These are phyloP conservation scores for Tringa solitaria DNA, from an alignment of 2,113 vertebrate genomes.

Conservation along the genomic window DNA sequence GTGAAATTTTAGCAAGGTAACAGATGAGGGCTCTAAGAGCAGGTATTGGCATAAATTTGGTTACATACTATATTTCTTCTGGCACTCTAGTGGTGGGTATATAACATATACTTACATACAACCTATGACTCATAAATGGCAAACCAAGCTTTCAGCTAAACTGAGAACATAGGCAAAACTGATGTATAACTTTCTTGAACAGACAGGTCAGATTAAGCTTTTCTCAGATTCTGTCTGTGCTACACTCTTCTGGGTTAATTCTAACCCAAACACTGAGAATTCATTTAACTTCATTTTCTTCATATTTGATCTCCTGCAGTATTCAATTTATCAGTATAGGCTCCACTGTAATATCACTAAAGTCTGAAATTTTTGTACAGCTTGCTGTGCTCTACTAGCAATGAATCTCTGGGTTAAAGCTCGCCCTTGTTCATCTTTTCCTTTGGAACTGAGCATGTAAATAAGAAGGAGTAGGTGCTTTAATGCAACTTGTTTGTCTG, in stretches of 20 bases:
- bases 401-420: not conserved
- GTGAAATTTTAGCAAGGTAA: slow-evolving; percentile 16
- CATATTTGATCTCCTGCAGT: not conserved
- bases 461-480: not conserved
- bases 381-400: not conserved
- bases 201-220: not conserved
- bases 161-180: not conserved
- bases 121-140: not conserved
- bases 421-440: not conserved
- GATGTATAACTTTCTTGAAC: not conserved
- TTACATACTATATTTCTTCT: not conserved
- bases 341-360: not conserved
- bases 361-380: not conserved
- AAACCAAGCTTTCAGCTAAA: not conserved
- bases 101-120: not conserved
- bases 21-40: not conserved
- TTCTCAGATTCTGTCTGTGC: not conserved
- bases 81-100: not conserved
- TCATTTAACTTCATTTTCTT: not conserved
- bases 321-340: not conserved
- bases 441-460: not conserved
- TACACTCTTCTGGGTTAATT: not conserved
- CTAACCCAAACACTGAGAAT: not conserved
- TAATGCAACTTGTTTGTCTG: not conserved
- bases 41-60: slow-evolving; percentile 8